phyloP scores from a whole-genome alignment of 2,888 invertebrate species.

The Idaea biselata region DNA sequence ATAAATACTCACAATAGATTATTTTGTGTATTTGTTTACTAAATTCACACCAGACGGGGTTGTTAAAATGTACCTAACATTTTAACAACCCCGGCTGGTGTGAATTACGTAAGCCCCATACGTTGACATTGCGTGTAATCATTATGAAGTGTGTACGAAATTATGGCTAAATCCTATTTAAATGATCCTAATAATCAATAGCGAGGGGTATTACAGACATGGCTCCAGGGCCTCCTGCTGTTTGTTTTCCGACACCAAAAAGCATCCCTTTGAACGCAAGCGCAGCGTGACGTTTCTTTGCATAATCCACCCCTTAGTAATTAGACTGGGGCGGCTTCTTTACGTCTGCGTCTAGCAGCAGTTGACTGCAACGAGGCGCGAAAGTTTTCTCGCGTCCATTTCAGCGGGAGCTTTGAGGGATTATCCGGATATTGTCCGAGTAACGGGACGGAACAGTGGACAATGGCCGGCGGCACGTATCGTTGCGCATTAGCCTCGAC shows the following conservation, averaged over 20 bases:
- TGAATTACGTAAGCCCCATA: background rate
- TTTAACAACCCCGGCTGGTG: no score
- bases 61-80: no score
- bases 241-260: slow-evolving; percentile 62
- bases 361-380: slow-evolving; percentile 74
- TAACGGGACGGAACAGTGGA: slow-evolving; percentile 62
- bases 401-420: slow-evolving; percentile 70
- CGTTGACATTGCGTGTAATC: background rate
- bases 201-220: slow-evolving; percentile 21
- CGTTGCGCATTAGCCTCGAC: slow-evolving; percentile 71
- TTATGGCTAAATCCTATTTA: slow-evolving; percentile 37
- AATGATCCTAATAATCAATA: slow-evolving; percentile 30
- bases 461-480: slow-evolving; percentile 64
- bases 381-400: slow-evolving; percentile 67
- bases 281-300: slow-evolving; percentile 59
- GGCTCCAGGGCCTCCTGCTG: slow-evolving; percentile 55
- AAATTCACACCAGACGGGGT: no score
- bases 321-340: slow-evolving; percentile 63
- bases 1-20: no score
- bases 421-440: slow-evolving; percentile 67
- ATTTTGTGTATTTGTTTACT: no score
- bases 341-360: slow-evolving; percentile 50
- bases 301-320: slow-evolving; percentile 66
- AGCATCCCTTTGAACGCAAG: slow-evolving; percentile 52
- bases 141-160: background rate